Percentiles rank a stretch among this genome's conserved stretches.
These are phyloP conservation scores for Caenorhabditis sp. DNA, from an alignment of 2,888 invertebrate genomes.

Conservation along the genomic window DNA sequence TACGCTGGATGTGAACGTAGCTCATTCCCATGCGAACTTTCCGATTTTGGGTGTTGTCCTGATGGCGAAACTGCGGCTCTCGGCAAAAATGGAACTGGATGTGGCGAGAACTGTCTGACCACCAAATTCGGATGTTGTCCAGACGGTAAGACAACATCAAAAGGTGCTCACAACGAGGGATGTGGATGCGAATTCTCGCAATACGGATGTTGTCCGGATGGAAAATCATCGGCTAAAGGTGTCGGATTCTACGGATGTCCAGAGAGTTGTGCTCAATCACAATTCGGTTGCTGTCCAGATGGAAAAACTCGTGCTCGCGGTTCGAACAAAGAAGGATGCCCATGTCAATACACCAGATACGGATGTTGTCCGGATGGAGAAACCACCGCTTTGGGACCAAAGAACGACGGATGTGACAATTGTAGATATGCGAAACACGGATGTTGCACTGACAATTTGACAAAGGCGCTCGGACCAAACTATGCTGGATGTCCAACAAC, in stretches of 20 bases:
- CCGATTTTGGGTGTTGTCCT: conserved; percentile 86
- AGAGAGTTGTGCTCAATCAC: conserved; percentile 72
- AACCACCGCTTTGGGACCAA: conserved; percentile 75
- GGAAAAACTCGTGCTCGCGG: conserved; percentile 86
- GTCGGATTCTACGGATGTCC: conserved; percentile 81
- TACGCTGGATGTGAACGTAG: conserved; percentile 69
- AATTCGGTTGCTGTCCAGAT: conserved; percentile 88
- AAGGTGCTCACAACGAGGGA: conserved; percentile 68
- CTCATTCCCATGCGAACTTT: conserved; percentile 71
- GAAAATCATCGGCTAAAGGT: conserved; percentile 76
- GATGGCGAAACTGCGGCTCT: conserved; percentile 86
- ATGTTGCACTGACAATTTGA: conserved; percentile 70
- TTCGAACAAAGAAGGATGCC: conserved; percentile 78
- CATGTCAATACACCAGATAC: conserved; percentile 72
- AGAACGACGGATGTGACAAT: conserved; percentile 81
- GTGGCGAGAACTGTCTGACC: conserved; percentile 69
- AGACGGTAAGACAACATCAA: conserved; percentile 69
- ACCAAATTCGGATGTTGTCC: conserved; percentile 72
- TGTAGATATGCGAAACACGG: conserved; percentile 68
- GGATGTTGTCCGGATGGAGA: conserved; percentile 71
- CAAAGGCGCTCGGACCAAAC: conserved; percentile 67
- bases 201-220: conserved; percentile 75
- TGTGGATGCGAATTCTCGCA: conserved; percentile 72
- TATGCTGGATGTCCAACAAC: conserved; percentile 69
- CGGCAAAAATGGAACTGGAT: conserved; percentile 81